Evolutionary conservation across 2,113 vertebrate genomes (phyloP).

Genomic region (Tenrec ecaudatus): DNA sequence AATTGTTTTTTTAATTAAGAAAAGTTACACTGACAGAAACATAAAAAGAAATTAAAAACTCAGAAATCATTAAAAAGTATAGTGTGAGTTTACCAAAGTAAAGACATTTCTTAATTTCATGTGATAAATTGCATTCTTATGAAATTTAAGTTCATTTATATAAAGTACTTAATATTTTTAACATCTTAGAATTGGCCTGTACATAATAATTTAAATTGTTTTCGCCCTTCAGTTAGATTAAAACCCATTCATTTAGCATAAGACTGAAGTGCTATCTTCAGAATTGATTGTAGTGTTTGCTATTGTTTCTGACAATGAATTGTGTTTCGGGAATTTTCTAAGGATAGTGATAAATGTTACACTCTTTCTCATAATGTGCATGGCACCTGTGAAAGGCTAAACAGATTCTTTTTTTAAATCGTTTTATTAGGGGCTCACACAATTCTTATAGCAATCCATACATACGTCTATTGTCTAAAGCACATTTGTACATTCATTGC

Average conservation of each 20-base stretch:
- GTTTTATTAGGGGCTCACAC: too few relatives aligned
- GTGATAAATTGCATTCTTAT: not conserved
- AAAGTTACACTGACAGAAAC: not conserved
- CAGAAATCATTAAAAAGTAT: not conserved
- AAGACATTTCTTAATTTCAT: conserved; percentile 4
- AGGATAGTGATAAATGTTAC: not conserved
- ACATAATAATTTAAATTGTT: not conserved
- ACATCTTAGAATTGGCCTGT: too few relatives aligned
- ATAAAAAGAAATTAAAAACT: conserved; percentile 8
- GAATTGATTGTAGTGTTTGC: not conserved
- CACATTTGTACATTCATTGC: too few relatives aligned
- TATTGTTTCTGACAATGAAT: conserved; percentile 10
- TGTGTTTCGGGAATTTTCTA: conserved; percentile 30
- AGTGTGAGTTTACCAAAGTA: not conserved
- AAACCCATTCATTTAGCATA: not conserved
- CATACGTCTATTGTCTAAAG: too few relatives aligned
- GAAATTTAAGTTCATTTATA: not conserved
- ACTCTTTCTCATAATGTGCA: conserved; percentile 21
- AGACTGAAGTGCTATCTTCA: not conserved
- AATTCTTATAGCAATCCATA: too few relatives aligned
- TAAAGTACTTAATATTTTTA: not conserved
- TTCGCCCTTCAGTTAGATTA: conserved; percentile 13
- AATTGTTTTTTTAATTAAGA: not conserved
- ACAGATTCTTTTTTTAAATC: conserved; percentile 55
- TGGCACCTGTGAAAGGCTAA: conserved; percentile 40